Conservation (phyloP, 2,888 invertebrate genomes). For the Drosophila seclusa region DNA sequence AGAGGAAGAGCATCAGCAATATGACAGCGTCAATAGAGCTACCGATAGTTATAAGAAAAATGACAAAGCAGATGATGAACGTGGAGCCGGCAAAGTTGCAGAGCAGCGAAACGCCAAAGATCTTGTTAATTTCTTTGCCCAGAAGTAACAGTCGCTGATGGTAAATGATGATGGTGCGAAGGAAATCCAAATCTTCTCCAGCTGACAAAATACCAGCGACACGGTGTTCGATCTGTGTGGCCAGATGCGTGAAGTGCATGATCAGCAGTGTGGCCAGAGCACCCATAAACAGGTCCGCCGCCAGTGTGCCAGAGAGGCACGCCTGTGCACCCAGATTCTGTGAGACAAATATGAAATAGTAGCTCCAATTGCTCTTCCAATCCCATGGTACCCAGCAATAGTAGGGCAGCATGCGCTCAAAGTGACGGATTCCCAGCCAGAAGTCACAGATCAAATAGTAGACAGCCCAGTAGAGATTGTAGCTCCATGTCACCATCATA, state of each 20-base stretch:
- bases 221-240: conserved; percentile 52
- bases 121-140: conserved; percentile 66
- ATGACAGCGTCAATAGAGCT: conserved; percentile 64
- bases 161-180: conserved; percentile 59
- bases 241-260: conserved; percentile 81
- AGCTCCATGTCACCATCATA: conserved; percentile 76
- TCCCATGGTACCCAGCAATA: conserved; percentile 77
- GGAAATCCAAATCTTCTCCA: conserved; percentile 50
- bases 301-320: conserved; percentile 73
- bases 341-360: conserved; percentile 67
- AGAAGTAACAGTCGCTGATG: conserved; percentile 62
- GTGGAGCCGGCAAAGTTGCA: conserved; percentile 79
- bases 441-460: conserved; percentile 70
- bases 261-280: conserved; percentile 77
- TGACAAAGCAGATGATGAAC: conserved; percentile 82
- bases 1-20: conserved; percentile 75
- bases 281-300: conserved; percentile 80
- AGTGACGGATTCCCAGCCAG: conserved; percentile 52
- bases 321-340: conserved; percentile 75
- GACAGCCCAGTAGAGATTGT: conserved; percentile 74
- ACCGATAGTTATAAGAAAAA: conserved; percentile 81
- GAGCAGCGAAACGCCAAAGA: conserved; percentile 80
- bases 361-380: conserved; percentile 68
- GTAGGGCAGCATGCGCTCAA: conserved; percentile 72
- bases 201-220: conserved; percentile 38